Evolutionary conservation across 53 echinoderm and acorn worm species (phyloP).

Genomic region (Mesocentrotus franciscanus): DNA sequence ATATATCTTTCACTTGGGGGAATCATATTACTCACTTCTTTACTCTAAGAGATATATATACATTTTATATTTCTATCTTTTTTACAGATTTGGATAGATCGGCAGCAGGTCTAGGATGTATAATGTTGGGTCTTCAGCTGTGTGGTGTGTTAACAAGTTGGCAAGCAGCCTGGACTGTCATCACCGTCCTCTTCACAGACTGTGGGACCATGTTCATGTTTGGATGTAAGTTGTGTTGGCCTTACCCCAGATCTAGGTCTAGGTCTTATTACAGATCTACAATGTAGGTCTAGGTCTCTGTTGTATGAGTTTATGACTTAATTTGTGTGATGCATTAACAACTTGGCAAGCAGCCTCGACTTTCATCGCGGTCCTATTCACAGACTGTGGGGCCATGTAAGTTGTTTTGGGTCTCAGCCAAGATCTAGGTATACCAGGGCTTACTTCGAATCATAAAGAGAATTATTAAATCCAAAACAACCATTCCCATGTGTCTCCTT

Average conservation of each 20-base stretch:
- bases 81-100: conserved; percentile 75
- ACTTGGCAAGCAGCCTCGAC: conserved; percentile 84
- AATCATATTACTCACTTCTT: no score
- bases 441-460: no score
- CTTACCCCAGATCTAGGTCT: conserved; percentile 47
- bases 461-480: no score
- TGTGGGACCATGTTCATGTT: conserved; percentile 77
- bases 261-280: no score
- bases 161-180: conserved; percentile 89
- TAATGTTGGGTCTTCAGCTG: conserved; percentile 83
- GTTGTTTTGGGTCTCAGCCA: no score
- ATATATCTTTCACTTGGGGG: no score
- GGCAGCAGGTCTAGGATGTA: conserved; percentile 78
- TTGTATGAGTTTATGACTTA: conserved; percentile 73
- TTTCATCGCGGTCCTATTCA: conserved; percentile 76
- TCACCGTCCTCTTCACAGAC: conserved; percentile 87
- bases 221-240: conserved; percentile 12
- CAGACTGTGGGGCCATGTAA: conserved; percentile 91
- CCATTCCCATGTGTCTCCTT: no score
- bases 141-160: conserved; percentile 90
- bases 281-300: conserved; percentile 78
- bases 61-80: neutral
- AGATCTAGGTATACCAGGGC: no score
- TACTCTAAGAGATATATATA: no score
- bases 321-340: conserved; percentile 79